These are phyloP conservation scores for Corydoras sp. DNA, from an alignment of 2,113 vertebrate genomes.

Conservation along the genomic window DNA sequence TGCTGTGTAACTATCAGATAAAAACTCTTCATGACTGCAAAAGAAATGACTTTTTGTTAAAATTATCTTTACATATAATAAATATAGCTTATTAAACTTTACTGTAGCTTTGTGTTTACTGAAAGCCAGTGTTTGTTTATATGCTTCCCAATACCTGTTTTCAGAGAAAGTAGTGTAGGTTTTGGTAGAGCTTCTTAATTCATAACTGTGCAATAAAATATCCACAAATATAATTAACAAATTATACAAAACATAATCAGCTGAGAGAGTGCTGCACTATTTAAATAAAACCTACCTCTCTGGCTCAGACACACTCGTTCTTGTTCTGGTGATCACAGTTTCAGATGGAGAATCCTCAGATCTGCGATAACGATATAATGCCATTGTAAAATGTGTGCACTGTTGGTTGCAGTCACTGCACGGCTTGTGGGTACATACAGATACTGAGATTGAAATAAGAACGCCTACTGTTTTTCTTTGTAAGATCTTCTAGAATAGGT, in stretches of 20 bases:
- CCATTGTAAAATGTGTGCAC: neutral
- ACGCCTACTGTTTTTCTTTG: constrained; percentile 54
- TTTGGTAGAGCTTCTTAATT: constrained; percentile 1
- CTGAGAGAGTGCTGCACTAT: neutral
- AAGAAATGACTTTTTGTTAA: constrained; percentile 11
- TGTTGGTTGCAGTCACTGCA: neutral
- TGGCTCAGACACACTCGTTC: constrained; percentile 73
- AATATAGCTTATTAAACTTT: too few species aligned
- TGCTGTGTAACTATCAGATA: constrained; percentile 41
- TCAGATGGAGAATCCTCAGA: constrained; percentile 54
- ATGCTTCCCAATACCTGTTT: constrained; percentile 18
- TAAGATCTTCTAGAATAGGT: constrained; percentile 53
- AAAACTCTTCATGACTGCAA: constrained; percentile 44
- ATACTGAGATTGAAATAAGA: constrained; percentile 5
- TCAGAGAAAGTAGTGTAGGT: constrained; percentile 28
- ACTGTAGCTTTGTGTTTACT: neutral
- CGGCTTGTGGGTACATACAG: constrained; percentile 1
- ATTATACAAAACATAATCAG: neutral
- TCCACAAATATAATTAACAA: neutral
- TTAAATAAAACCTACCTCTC: constrained; percentile 61
- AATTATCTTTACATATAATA: neutral
- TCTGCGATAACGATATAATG: constrained; percentile 51
- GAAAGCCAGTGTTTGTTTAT: neutral
- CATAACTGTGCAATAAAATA: constrained; percentile 23
- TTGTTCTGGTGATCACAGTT: constrained; percentile 61